These are phyloP conservation scores for Podarcis cretensis DNA, from an alignment of 2,113 vertebrate genomes.

Conservation along the genomic window DNA sequence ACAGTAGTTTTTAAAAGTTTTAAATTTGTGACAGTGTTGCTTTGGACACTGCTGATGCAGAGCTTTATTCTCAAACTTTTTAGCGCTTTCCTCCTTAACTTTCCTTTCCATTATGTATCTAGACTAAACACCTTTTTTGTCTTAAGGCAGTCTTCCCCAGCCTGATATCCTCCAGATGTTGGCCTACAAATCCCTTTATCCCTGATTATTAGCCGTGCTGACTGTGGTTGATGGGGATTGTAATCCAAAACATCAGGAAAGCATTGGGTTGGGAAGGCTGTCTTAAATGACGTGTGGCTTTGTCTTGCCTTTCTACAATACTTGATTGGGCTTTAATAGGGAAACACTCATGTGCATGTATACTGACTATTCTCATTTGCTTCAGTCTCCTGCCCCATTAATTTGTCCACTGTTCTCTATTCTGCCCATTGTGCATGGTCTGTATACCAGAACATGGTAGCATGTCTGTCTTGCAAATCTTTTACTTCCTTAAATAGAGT, in stretches of 20 bases:
- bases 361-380: background rate
- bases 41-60: background rate
- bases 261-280: too few relatives aligned
- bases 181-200: too few relatives aligned
- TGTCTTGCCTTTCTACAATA: background rate
- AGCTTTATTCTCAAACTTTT: background rate
- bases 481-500: background rate
- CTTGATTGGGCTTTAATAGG: background rate
- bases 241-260: too few relatives aligned
- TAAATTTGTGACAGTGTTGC: background rate
- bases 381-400: background rate
- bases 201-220: too few relatives aligned
- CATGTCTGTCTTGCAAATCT: background rate
- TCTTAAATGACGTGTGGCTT: background rate
- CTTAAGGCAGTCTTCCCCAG: background rate
- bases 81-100: background rate
- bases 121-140: background rate
- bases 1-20: too few relatives aligned
- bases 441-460: background rate
- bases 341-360: too few relatives aligned
- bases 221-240: too few relatives aligned
- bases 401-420: background rate
- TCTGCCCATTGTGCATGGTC: background rate
- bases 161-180: too few relatives aligned
- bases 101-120: background rate